phyloP scores from a whole-genome alignment of 2,888 invertebrate species.

The Cantharis lateralis region DNA sequence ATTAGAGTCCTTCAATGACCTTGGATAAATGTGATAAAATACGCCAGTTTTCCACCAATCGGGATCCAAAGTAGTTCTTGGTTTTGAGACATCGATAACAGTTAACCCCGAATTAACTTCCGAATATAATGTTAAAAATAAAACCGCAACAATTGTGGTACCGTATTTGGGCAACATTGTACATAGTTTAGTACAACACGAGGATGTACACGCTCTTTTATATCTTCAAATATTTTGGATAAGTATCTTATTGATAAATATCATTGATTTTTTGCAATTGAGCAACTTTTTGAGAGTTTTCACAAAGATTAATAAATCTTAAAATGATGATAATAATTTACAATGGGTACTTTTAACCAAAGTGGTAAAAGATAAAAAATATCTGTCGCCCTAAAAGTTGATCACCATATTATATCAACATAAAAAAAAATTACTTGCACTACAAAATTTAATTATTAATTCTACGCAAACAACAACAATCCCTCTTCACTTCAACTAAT shows the following conservation, averaged over 20 bases:
- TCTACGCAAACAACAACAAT: no score
- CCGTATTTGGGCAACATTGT: background rate
- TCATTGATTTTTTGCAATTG: no score
- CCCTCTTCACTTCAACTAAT: no score
- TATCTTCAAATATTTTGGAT: background rate
- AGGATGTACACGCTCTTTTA: background rate
- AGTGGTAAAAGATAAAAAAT: no score
- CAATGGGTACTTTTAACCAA: no score
- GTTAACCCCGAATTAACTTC: background rate
- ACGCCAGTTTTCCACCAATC: constrained; percentile 86
- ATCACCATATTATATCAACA: no score
- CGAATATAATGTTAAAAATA: background rate
- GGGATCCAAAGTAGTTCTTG: background rate
- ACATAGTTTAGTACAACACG: background rate
- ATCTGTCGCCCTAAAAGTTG: no score
- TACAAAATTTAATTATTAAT: no score
- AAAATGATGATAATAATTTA: no score
- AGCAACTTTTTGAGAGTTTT: no score
- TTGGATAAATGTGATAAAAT: constrained; percentile 85
- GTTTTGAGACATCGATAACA: background rate
- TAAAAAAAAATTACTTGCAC: no score
- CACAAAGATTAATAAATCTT: no score
- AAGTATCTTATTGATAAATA: background rate
- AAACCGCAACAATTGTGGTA: background rate
- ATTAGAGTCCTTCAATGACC: constrained; percentile 76